phyloP scores from a whole-genome alignment of 1,140 invertebrate genomes.

The Trichonephila inaurata region DNA sequence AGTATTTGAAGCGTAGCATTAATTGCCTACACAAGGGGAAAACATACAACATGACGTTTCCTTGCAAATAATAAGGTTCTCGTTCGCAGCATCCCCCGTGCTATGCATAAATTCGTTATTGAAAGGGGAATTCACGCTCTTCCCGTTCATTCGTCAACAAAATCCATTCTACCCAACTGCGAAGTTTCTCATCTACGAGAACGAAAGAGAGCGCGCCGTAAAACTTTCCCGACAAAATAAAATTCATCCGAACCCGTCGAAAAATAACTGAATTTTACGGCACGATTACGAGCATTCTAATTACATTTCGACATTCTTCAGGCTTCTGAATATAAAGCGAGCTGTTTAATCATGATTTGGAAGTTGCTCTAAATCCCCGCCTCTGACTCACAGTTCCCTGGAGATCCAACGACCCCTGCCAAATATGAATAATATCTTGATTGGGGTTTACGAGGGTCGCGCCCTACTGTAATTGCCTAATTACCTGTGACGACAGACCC shows the following conservation, averaged over 20 bases:
- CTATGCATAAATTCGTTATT: slow-evolving; percentile 22
- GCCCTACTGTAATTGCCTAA: slow-evolving; percentile 76
- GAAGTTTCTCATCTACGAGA: not conserved
- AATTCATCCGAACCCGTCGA: slow-evolving; percentile 10
- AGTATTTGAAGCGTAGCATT: too few species aligned
- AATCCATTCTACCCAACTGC: not conserved
- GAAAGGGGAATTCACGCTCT: not conserved
- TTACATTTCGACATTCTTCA: slow-evolving; percentile 72
- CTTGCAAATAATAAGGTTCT: not conserved
- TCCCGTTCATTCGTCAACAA: not conserved
- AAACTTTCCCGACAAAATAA: slow-evolving; percentile 10
- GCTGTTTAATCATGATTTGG: slow-evolving; percentile 73
- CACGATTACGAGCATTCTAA: slow-evolving; percentile 50
- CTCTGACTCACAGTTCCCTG: slow-evolving; percentile 66
- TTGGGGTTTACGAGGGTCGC: slow-evolving; percentile 76
- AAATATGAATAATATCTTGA: slow-evolving; percentile 78
- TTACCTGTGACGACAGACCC: slow-evolving; percentile 73
- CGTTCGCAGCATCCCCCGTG: not conserved
- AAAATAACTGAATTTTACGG: slow-evolving; percentile 58
- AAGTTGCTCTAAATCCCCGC: slow-evolving; percentile 62
- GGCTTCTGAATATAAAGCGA: slow-evolving; percentile 70
- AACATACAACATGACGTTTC: not conserved
- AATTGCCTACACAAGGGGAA: not conserved
- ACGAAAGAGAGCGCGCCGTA: not conserved
- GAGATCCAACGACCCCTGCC: slow-evolving; percentile 48